A percentile compares a stretch with the other conserved stretches of the same genome.
These are phyloP conservation scores for Cheirogaleus medius DNA, from an alignment of 2,113 vertebrate genomes.

Conservation along the genomic window DNA sequence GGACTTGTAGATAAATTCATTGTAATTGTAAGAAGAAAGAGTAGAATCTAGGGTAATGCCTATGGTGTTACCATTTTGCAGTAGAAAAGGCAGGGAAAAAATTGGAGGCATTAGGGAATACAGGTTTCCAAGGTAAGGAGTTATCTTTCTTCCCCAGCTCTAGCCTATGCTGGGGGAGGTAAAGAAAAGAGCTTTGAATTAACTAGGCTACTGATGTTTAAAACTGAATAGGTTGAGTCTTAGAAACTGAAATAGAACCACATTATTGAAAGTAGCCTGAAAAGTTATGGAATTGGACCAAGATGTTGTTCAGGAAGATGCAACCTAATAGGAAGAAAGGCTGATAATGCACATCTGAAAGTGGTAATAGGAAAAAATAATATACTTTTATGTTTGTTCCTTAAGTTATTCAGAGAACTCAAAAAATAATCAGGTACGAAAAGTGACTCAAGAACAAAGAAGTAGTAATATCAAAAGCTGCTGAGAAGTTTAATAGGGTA, in stretches of 20 bases:
- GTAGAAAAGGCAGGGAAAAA: neutral
- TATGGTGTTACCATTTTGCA: neutral
- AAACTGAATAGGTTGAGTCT: neutral
- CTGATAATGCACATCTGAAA: neutral
- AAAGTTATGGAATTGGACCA: neutral
- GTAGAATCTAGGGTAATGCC: neutral
- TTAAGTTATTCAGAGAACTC: neutral
- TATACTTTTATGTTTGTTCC: neutral
- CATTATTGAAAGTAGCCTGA: neutral
- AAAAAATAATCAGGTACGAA: neutral
- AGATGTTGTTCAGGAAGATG: neutral
- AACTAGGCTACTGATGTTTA: neutral
- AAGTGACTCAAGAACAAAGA: neutral
- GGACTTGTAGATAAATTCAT: neutral
- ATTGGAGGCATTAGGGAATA: neutral
- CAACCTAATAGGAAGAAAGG: neutral
- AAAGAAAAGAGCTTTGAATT: neutral
- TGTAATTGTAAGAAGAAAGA: neutral
- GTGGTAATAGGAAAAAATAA: neutral
- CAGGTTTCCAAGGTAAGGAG: neutral
- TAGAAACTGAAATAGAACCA: neutral
- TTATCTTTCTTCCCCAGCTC: neutral
- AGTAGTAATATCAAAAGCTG: neutral
- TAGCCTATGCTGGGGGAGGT: neutral
- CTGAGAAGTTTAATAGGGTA: neutral